Conservation (phyloP, 2,113 vertebrate genomes). For the Gila orcuttii region DNA sequence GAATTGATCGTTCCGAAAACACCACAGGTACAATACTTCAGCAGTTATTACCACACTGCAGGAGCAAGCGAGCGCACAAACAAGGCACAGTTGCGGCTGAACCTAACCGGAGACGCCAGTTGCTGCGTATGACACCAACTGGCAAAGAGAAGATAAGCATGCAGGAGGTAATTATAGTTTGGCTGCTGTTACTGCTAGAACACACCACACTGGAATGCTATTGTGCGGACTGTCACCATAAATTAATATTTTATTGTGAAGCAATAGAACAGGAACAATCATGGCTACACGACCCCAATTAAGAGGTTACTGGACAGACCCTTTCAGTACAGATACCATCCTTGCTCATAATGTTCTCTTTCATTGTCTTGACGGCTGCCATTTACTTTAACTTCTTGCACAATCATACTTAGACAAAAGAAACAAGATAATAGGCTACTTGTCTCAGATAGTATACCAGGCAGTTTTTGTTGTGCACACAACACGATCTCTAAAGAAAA, state of each 20-base stretch:
- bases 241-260: slow-evolving; percentile 38
- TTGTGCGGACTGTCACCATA: slow-evolving; percentile 24
- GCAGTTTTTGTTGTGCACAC: neutral
- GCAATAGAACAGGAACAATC: slow-evolving; percentile 20
- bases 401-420: neutral
- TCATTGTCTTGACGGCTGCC: slow-evolving; percentile 22
- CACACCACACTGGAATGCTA: slow-evolving; percentile 18
- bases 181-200: slow-evolving; percentile 2
- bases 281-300: slow-evolving; percentile 32
- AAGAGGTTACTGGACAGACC: slow-evolving; percentile 17
- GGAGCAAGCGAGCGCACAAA: slow-evolving; percentile 31
- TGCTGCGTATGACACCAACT: slow-evolving; percentile 40
- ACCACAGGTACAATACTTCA: slow-evolving; percentile 46
- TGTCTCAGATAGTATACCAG: neutral
- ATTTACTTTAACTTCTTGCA: neutral
- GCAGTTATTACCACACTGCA: slow-evolving; percentile 50
- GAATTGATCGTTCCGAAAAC: slow-evolving; percentile 51
- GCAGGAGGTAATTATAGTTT: slow-evolving; percentile 43
- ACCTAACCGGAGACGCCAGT: slow-evolving; percentile 26
- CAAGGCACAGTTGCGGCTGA: slow-evolving; percentile 24
- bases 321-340: slow-evolving; percentile 14
- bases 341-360: slow-evolving; percentile 3
- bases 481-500: neutral
- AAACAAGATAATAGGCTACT: neutral
- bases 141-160: slow-evolving; percentile 40